Base-by-base conservation (phyloP, 2,797 vertebrate species). In the Enteromius radiatus region DNA sequence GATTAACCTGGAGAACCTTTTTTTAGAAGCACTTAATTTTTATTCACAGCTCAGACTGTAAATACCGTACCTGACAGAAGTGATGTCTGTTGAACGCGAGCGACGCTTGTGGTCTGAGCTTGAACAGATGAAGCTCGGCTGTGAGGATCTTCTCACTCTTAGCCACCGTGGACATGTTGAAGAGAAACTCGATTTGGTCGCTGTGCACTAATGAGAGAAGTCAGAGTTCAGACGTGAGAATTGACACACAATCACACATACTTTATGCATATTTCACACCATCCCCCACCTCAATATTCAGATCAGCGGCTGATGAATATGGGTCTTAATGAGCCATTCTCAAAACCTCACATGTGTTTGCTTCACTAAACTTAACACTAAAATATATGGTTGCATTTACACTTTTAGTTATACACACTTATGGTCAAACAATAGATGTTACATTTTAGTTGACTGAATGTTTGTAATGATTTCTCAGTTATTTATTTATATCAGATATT, bases 111-210 rank as follows among this genome's bases (percentile, higher is more conserved):
- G 94, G 92, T 80, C 93, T 88, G 80, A 97, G 90, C 84, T 96
- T 97, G 90, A 97, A 98, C 1, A 98, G 95, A 84, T 97, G 97
- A 1, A 98, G 92, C 86, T 98, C 96, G 2, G 97, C 96, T 0
- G 95, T 96, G 38, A 98, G 92, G 21, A 98, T 90, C 88, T 95
- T 96, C 91, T 98, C 97, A 0, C 83, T 95, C 81, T 92, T 96
- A 64, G 95, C 92, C 12, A 97, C 96, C 0, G 92, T 94, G 52
- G 96, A 97, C 88, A 98, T 88, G 65, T 95, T 88, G 69, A 98
- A 98, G 84, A 94, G 91, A 91, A 95, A 97, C 88, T 93, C 92
- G 89, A 96, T 92, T 84, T 95, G 93, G 6, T 96, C 93, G 1
- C 94, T 92, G 76, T 90, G 92, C 88, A 94, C 97, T 96, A 90